Conservation (phyloP, 1,140 invertebrate genomes). For the Achatina immaculata region DNA sequence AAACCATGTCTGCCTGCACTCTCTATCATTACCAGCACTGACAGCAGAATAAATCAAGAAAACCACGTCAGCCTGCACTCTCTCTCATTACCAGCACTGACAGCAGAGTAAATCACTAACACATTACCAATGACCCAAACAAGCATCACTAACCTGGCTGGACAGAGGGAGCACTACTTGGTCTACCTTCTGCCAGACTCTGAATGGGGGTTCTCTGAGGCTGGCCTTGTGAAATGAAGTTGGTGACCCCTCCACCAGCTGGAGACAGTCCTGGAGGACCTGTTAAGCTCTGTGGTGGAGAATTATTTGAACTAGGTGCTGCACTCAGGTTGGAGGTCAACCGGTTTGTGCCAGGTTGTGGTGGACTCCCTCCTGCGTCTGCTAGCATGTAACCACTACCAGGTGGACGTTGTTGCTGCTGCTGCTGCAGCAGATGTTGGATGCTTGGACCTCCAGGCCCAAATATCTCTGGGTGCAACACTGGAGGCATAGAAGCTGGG, state of each 20-base stretch:
- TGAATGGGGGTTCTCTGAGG: slow-evolving; percentile 33
- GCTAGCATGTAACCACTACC: not conserved
- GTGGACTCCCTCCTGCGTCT: slow-evolving; percentile 23
- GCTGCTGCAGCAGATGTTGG: slow-evolving; percentile 29
- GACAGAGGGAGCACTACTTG: slow-evolving; percentile 43
- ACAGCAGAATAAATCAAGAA: too few relatives aligned
- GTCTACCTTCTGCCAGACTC: slow-evolving; percentile 30
- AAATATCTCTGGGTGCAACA: slow-evolving; percentile 19
- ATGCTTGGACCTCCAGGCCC: slow-evolving; percentile 1
- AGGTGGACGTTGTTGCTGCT: slow-evolving; percentile 3
- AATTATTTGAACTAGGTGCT: not conserved
- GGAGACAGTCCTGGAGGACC: slow-evolving; percentile 3
- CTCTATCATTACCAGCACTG: too few relatives aligned
- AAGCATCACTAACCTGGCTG: slow-evolving; percentile 16
- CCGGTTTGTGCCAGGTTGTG: not conserved
- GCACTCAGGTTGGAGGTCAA: not conserved
- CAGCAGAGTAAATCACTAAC: too few relatives aligned
- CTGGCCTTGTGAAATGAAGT: slow-evolving; percentile 26
- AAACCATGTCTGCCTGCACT: too few relatives aligned
- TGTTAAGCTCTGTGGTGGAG: slow-evolving; percentile 26
- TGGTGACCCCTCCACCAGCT: not conserved
- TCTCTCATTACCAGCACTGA: too few relatives aligned
- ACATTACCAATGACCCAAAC: too few relatives aligned
- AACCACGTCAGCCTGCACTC: too few relatives aligned
- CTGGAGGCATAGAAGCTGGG: slow-evolving; percentile 15